These are phyloP conservation scores for Gymnoscopelus braueri DNA, from an alignment of 2,797 vertebrate genomes.

Conservation along the genomic window DNA sequence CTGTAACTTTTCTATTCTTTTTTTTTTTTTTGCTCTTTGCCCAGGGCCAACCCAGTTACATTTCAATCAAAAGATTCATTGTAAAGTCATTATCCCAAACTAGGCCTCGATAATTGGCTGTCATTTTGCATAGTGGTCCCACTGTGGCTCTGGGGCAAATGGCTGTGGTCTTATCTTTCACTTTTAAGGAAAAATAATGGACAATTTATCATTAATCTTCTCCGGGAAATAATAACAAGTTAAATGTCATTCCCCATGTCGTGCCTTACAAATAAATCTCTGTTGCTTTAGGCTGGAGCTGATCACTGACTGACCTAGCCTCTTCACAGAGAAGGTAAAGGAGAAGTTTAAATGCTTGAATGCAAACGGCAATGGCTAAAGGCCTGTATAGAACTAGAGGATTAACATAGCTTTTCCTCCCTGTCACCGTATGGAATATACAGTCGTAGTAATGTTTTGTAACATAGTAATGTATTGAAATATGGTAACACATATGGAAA, in stretches of 20 bases:
- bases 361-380: neutral
- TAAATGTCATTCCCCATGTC: slow-evolving; percentile 83
- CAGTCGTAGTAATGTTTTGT: too few relatives aligned
- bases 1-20: slow-evolving; percentile 80
- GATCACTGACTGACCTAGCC: slow-evolving; percentile 63
- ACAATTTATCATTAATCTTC: slow-evolving; percentile 93
- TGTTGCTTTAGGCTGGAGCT: slow-evolving; percentile 59
- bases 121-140: slow-evolving; percentile 91
- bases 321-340: slow-evolving; percentile 53
- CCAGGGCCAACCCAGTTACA: slow-evolving; percentile 85
- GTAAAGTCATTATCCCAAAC: slow-evolving; percentile 89
- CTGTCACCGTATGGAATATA: too few relatives aligned
- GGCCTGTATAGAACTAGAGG: neutral
- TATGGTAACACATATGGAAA: too few relatives aligned
- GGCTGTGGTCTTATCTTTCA: slow-evolving; percentile 87
- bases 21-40: slow-evolving; percentile 68
- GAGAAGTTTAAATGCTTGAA: slow-evolving; percentile 17
- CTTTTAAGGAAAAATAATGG: slow-evolving; percentile 89
- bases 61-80: slow-evolving; percentile 91
- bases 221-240: slow-evolving; percentile 85
- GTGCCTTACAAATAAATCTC: slow-evolving; percentile 66
- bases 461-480: too few relatives aligned
- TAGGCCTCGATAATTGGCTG: slow-evolving; percentile 85
- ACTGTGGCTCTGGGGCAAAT: slow-evolving; percentile 87
- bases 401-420: slow-evolving; percentile 21